Base-by-base conservation (phyloP, 2,888 invertebrate species). In the Craniophora ligustri region DNA sequence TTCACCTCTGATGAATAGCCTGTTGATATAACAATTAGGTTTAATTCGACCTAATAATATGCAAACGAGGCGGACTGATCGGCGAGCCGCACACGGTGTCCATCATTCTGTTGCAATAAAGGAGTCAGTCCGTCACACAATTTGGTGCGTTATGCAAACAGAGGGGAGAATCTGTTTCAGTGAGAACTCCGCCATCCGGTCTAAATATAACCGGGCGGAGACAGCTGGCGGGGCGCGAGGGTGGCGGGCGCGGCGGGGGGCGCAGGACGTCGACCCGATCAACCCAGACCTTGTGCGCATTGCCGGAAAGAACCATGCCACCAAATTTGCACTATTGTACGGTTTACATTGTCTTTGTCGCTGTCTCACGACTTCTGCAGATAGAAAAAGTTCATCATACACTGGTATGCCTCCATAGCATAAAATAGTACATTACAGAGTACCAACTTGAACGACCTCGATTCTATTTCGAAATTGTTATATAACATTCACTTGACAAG, bases 171-270 rank as follows among this genome's bases (percentile, higher is more conserved):
- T 86, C 84, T 84, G 88, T 86, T 85, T 85, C 85, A 88, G 86
- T 85, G 80, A 85, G 85, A 86, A 83, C 86, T 85, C 79, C 69
- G 84, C 85, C 84, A 85, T 88, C 86, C 88, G 85, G 86, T 86
- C 90, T 91, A 91, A 89, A 90, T 91, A 89, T 90, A 91, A 87
- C 79, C 80, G 81, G 83, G 79, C 78, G 81, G 85, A 82, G 86
- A 86, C 88, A 87, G 87, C 84, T 84, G 84, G 82, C 64, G 76
- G 74, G 65, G 77, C 61, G 68, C 63, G 67, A 67, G 67, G 65
- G 76, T 67, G 76, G 68, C 30, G 79, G 67, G 70, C 58, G 78
- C 58, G 81, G 79, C 58, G 76, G 71, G 67, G 76, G 69, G 67
- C 67, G 66, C 73, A 82, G 87, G 86, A 73, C 87, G 81, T 82